phyloP scores from a whole-genome alignment of 2,113 vertebrate species.

The Perca flavescens region DNA sequence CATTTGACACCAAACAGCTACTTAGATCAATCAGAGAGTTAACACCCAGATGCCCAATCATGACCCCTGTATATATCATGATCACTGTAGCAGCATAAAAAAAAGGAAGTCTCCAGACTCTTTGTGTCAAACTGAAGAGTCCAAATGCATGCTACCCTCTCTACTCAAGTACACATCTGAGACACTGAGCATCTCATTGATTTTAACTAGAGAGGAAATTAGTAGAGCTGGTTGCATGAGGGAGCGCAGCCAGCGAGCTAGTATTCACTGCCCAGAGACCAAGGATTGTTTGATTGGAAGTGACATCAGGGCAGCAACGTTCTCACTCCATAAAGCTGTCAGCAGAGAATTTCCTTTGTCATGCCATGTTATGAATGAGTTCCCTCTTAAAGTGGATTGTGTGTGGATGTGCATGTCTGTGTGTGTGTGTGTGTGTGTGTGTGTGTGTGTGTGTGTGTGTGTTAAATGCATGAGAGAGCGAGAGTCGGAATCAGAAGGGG shows the following conservation, averaged over 20 bases:
- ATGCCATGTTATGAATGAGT: conserved; percentile 74
- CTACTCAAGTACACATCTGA: conserved; percentile 36
- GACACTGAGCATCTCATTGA: conserved; percentile 59
- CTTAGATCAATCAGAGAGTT: neutral
- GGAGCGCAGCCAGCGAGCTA: conserved; percentile 22
- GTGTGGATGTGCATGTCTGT: neutral
- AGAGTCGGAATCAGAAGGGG: neutral
- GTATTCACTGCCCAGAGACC: conserved; percentile 43
- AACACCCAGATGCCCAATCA: neutral
- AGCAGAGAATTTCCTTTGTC: conserved; percentile 76
- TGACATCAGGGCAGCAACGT: conserved; percentile 74
- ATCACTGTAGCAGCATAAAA: neutral
- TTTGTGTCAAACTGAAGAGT: conserved; percentile 15
- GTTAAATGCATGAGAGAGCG: neutral
- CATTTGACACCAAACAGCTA: conserved; percentile 26
- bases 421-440: conserved; percentile 15
- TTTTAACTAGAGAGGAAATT: conserved; percentile 63
- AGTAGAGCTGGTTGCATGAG: conserved; percentile 27
- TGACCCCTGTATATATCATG: neutral
- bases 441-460: conserved; percentile 21
- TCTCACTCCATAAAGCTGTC: conserved; percentile 81
- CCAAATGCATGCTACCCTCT: conserved; percentile 27
- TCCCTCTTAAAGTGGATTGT: conserved; percentile 57
- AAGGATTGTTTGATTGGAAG: conserved; percentile 69
- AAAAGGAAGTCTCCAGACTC: neutral